These are phyloP conservation scores for Smittia sp. DNA, from an alignment of 2,888 invertebrate species.

Conservation along the genomic window DNA sequence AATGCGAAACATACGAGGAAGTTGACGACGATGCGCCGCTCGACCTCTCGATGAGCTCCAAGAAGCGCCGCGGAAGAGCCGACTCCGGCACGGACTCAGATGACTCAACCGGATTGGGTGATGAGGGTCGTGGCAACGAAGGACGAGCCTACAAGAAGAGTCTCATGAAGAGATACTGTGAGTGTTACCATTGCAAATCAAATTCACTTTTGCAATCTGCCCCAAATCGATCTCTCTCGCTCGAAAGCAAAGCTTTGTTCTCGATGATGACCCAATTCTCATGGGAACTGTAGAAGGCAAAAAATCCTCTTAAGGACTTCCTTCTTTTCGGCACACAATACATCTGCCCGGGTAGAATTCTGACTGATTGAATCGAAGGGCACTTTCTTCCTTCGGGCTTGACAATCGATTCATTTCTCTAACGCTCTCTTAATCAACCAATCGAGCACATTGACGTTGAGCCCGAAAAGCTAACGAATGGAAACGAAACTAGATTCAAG, in stretches of 20 bases:
- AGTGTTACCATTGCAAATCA: conserved; percentile 55
- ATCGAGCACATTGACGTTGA: not conserved
- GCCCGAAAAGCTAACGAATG: not conserved
- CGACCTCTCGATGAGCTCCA: conserved; percentile 67
- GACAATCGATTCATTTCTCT: not conserved
- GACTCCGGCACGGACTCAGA: conserved; percentile 79
- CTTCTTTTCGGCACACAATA: not conserved
- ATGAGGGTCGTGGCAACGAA: conserved; percentile 48
- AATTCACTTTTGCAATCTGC: not conserved
- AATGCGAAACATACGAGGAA: conserved; percentile 45
- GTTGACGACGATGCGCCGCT: conserved; percentile 67
- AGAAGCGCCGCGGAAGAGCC: conserved; percentile 54
- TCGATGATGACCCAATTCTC: conserved; percentile 41
- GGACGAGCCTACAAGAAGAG: conserved; percentile 83
- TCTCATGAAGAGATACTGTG: conserved; percentile 90
- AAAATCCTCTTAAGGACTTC: not conserved
- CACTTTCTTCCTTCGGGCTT: conserved; percentile 5
- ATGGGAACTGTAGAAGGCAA: not conserved
- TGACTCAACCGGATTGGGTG: conserved; percentile 65
- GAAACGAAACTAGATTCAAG: conserved; percentile 13
- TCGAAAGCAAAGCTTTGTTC: not conserved
- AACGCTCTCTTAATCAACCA: not conserved
- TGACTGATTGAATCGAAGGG: not conserved
- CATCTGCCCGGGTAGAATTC: conserved; percentile 9
- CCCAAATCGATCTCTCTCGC: not conserved